Base-by-base conservation (phyloP, 2,888 invertebrate species). In the Ctena decussata region DNA sequence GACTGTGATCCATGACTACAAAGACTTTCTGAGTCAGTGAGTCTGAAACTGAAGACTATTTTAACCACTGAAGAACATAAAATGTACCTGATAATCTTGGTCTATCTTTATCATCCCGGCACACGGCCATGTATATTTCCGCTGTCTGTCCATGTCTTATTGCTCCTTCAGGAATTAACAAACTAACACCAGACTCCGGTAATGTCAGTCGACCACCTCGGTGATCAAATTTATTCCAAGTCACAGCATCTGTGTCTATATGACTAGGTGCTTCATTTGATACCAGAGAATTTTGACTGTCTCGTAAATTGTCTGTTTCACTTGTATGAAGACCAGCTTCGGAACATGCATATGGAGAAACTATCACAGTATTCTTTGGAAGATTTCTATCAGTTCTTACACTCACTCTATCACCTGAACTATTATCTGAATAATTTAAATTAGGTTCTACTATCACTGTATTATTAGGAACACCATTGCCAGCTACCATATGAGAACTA, bases 61-160 rank as follows among this genome's bases (percentile, higher is more conserved):
- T n/a, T n/a, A n/a, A n/a, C n/a, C n/a, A n/a, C n/a, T n/a, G n/a
- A n/a, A n/a, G n/a, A n/a, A n/a, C n/a, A n/a, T n/a, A n/a, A n/a
- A n/a, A 41, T 15, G 93, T 97, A 97, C 98, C 98, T 91, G 97
- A 97, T 91, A 98, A 96, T 95, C 97, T 97, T 35, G 99, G 98
- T 94, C 98, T 97, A 96, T 98, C 98, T 95, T 98, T 97, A 95
- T 99, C 98, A 95, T 99, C 99, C 94, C 98, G 97, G 78, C 99
- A 97, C 77, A 99, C 98, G 71, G 98, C 98, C 78, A 99, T 97
- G 94, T 98, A 98, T 85, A 99, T 97, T 94, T 98, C 98, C 95
- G 98, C 98, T 92, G 98, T 97, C 77, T 97, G 96, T 44, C 97
- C 97, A 93, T 98, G 97, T 73, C 97, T 97, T 39, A 99, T 97